These are phyloP conservation scores for Junonia oenone DNA, from an alignment of 2,888 invertebrate species.

Conservation along the genomic window DNA sequence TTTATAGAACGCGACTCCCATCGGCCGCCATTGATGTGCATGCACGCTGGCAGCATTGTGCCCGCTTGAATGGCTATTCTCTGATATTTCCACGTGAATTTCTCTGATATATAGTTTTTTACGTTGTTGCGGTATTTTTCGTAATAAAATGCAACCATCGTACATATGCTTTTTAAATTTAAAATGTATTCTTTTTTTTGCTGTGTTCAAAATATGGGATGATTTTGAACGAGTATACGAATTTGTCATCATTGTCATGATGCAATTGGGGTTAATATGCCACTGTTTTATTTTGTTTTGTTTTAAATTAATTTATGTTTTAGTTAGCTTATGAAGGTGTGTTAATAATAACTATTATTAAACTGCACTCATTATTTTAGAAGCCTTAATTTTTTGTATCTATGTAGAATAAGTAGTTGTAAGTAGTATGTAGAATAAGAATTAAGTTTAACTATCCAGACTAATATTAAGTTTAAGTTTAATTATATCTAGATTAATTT, in stretches of 20 bases:
- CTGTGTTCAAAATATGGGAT: neutral
- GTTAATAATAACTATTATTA: too few relatives aligned
- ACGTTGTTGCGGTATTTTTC: constrained; percentile 14
- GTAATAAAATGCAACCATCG: constrained; percentile 14
- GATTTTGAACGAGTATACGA: neutral
- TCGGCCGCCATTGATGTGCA: constrained; percentile 33
- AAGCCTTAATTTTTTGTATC: too few relatives aligned
- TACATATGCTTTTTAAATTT: constrained; percentile 3
- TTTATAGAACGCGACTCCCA: constrained; percentile 40
- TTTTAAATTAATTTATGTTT: too few relatives aligned
- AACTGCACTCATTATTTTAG: too few relatives aligned
- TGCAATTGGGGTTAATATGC: neutral
- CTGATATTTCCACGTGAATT: constrained; percentile 39
- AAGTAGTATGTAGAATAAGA: too few relatives aligned
- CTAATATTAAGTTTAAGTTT: too few relatives aligned
- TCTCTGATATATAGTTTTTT: constrained; percentile 23
- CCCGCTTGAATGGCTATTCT: constrained; percentile 38
- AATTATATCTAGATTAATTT: too few relatives aligned
- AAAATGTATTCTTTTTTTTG: constrained; percentile 7
- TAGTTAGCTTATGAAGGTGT: too few relatives aligned
- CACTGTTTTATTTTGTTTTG: neutral
- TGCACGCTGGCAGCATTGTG: constrained; percentile 40
- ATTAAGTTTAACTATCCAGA: too few relatives aligned
- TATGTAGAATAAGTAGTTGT: too few relatives aligned
- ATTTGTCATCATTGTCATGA: neutral